These are phyloP conservation scores for Drosophila azteca DNA, from an alignment of 1,140 invertebrate species.

Conservation along the genomic window DNA sequence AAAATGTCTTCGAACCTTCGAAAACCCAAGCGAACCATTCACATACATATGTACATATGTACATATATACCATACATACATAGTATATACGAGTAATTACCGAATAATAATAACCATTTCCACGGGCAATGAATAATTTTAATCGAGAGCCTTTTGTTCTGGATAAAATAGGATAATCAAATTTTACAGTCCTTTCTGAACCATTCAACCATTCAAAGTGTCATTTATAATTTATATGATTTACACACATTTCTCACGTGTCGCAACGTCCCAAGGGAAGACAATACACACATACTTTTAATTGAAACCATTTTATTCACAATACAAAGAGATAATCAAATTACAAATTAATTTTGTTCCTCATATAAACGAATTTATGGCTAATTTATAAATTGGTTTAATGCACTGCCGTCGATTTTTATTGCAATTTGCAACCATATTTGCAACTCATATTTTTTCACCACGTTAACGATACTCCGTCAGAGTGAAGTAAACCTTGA, in stretches of 20 bases:
- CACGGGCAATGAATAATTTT: too few species aligned
- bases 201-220: too few species aligned
- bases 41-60: too few species aligned
- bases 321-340: conserved; percentile 43
- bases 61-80: too few species aligned
- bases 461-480: conserved; percentile 50
- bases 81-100: background rate
- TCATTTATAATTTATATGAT: too few species aligned
- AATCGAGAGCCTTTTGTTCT: too few species aligned
- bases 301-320: conserved; percentile 33
- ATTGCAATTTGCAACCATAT: conserved; percentile 49
- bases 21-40: background rate
- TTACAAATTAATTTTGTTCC: conserved; percentile 30
- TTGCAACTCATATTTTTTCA: conserved; percentile 7
- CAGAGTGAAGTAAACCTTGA: conserved; percentile 65
- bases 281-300: conserved; percentile 23
- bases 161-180: too few species aligned
- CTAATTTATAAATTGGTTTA: conserved; percentile 68
- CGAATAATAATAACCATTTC: conserved; percentile 3
- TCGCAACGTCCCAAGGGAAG: background rate
- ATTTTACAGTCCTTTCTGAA: too few species aligned
- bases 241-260: conserved; percentile 9
- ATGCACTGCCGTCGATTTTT: conserved; percentile 49
- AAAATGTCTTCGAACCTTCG: conserved; percentile 34
- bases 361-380: conserved; percentile 44